A percentile compares a stretch with the other conserved stretches of the same genome.
phyloP scores from a whole-genome alignment of 2,113 vertebrate species.

The Brachyhypopomus gauderio region DNA sequence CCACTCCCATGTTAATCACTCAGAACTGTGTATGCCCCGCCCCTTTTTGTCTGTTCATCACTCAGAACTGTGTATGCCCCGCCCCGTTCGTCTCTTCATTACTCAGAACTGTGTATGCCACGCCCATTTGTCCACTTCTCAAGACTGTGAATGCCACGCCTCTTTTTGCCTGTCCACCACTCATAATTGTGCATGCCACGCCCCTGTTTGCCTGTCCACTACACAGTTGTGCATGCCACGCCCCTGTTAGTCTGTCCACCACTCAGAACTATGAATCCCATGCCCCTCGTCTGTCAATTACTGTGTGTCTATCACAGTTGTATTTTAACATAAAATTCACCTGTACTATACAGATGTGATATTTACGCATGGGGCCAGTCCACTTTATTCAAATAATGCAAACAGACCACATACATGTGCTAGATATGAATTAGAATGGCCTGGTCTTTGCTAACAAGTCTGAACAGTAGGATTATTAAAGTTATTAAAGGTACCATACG shows the following conservation, averaged over 20 bases:
- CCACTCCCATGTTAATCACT: too few species aligned
- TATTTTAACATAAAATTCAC: constrained; percentile 19
- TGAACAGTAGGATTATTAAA: neutral
- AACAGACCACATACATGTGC: constrained; percentile 14
- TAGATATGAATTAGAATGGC: neutral
- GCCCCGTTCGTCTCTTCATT: too few species aligned
- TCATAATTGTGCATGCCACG: constrained; percentile 35
- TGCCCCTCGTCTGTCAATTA: too few species aligned
- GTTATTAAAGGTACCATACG: too few species aligned
- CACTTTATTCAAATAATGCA: neutral
- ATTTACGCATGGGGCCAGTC: constrained; percentile 11
- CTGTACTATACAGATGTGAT: constrained; percentile 20
- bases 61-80: too few species aligned
- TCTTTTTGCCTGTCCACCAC: neutral
- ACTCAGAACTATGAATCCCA: too few species aligned
- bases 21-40: too few species aligned
- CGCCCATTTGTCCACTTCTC: too few species aligned
- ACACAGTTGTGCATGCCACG: constrained; percentile 1
- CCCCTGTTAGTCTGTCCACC: too few species aligned
- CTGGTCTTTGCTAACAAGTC: neutral
- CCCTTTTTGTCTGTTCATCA: too few species aligned
- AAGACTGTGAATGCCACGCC: neutral
- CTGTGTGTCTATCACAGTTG: neutral
- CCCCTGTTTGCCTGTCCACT: constrained; percentile 37
- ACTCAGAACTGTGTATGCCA: neutral